Evolutionary conservation across 2,113 vertebrate species (phyloP).

Genomic region (Salvelinus fontinalis): DNA sequence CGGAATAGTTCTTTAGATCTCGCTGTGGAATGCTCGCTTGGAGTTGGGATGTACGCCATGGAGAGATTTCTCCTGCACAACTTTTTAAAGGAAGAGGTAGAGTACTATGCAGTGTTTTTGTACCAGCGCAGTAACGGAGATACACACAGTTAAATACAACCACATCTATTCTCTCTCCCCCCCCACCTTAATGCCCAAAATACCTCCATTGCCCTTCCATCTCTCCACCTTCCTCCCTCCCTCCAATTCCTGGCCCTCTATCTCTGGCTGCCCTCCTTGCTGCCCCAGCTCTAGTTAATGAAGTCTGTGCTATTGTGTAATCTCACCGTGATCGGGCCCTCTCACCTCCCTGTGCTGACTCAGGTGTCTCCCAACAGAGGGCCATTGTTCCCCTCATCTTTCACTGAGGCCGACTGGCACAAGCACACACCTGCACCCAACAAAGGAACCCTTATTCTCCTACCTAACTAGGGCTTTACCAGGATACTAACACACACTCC

Average conservation of each 20-base stretch:
- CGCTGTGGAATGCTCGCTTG: too few relatives aligned
- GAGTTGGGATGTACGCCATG: too few relatives aligned
- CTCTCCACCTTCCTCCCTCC: background rate
- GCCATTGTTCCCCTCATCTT: constrained; percentile 65
- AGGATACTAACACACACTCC: constrained; percentile 16
- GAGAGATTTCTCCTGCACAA: too few relatives aligned
- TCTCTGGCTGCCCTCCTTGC: background rate
- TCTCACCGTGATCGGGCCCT: constrained; percentile 63
- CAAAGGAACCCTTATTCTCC: constrained; percentile 67
- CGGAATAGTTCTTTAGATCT: too few relatives aligned
- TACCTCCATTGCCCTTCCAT: constrained; percentile 7
- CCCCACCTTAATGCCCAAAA: background rate
- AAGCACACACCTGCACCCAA: constrained; percentile 71
- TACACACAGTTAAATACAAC: too few relatives aligned
- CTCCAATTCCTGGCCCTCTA: background rate
- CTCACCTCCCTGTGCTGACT: constrained; percentile 67
- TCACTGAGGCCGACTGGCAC: constrained; percentile 62
- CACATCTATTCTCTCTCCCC: background rate
- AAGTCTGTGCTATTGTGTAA: constrained; percentile 68
- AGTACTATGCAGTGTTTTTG: too few relatives aligned
- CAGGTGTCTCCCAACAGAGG: constrained; percentile 71
- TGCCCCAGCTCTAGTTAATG: constrained; percentile 57
- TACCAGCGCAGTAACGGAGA: too few relatives aligned
- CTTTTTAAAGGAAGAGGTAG: too few relatives aligned
- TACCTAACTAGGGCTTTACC: background rate